Base-by-base conservation (phyloP, 1,140 invertebrate genomes). In the Macrobrachium nipponense region DNA sequence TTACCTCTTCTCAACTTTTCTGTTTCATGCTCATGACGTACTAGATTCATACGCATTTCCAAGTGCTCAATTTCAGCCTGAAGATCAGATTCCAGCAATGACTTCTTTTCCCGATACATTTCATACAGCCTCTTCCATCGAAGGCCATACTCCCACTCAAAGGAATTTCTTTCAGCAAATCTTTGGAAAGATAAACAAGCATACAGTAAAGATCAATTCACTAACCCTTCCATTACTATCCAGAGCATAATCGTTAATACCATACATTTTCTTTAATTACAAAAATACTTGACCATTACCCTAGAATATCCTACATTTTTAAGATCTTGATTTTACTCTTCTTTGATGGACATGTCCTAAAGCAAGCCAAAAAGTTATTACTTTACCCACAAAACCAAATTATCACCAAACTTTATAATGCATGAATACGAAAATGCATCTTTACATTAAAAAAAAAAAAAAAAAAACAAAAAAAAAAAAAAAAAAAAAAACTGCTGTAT, bases 51-150 rank as follows among this genome's bases (percentile, higher is more conserved):
- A 11, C 86, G 73, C n/a, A 61, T 80, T 59, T 89, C 88, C 17
- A 89, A 68, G 20, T 80, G 78, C 51, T 89, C 88, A 51, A 89
- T 79, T 44, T 89, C 88, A 14, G 84, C 80, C 58, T 81, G 79
- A 17, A 89, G 84, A 79, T 89, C 88, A 59, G 83, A 80, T 60
- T 89, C 88, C 10, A 89, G 60, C 7, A 85, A 62, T n/a, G 80
- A 51, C 61, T 87, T 84, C 86, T 89, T 89, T 62, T 89, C 88
- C 59, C 87, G 82, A 43, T 89, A 89, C 81, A 89, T 87, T 59
- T 89, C 84, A 72, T 87, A 89, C 0, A 89, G 86, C 44, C 86
- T 86, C 72, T 89, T 89, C 88, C 88, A 89, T 23, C 82, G 86
- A 17, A 87, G 64, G 8, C 88, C 88, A 68, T 87, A 89, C 58